Evolutionary conservation across 2,797 vertebrate genomes (phyloP), one percentile per base, ranked within the genome.

Genomic region (Pelodytes ibericus): DNA sequence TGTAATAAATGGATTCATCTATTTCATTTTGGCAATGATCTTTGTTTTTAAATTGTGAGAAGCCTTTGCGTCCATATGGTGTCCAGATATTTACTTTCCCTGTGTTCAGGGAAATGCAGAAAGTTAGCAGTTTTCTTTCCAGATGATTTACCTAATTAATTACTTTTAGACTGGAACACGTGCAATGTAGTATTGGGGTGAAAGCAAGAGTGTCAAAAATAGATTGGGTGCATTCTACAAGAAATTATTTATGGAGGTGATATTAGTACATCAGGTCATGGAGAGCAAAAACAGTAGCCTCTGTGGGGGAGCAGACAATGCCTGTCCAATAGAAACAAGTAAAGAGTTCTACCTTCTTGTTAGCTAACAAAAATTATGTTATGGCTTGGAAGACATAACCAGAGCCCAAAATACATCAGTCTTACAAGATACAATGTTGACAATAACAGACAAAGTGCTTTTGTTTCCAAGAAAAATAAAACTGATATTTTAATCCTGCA

Each of bases 21-120:
- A 51, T 80, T 75, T 65, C 59, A 64, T 82, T 81, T 81, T 83
- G 84, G 79, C 82, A 84, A 53, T 77, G 80, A 79, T 36, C 25
- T 70, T 84, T 53, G 66, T 57, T 81, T 79, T 72, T 80, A 81
- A 49, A 82, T 81, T 84, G 76, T 83, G 64, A 82, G 80, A 82
- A 63, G 61, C 80, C 83, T 86, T 85, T 78, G 72, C 81, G 74
- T 84, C 81, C 84, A 86, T 86, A 81, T 87, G 84, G 82, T 81
- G 77, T 82, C 83, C 86, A 88, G 85, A 83, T 67, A 68, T 64
- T 76, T 3, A 0, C 59, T 83, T 72, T 81, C 68, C 56, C 64
- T 18, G 63, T 22, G 29, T 20, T 66, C 57, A 39, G 25, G 41
- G 47, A 62, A 60, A 29, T 51, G 15, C 62, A 26, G 20, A 51